Base-by-base conservation (phyloP, 2,797 vertebrate genomes). In the Hyperoplus immaculatus region DNA sequence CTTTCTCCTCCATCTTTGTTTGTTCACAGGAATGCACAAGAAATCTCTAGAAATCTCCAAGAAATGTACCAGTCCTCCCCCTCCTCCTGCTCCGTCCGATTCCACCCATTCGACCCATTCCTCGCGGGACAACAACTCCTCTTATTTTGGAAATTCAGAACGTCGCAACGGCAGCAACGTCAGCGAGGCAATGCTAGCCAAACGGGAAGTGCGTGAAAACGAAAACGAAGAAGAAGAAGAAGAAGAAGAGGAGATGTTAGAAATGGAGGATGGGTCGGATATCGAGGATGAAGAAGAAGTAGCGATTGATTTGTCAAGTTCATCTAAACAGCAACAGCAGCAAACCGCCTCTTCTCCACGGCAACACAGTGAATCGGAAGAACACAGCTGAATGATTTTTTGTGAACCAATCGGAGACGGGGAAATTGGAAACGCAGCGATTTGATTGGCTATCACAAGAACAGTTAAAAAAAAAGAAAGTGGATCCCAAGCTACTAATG, bases 261-360 rank as follows among this genome's bases (percentile, higher is more conserved):
- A 81, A 70, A 87, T 77, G 65, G 87, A 81, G 64, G 84, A 86
- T 6, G 86, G 87, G 0, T 29, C 29, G 3, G 29, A 29, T 29
- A 29, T 29, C 2, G 83, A 84, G 8, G 8, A 69, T 5, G 95
- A 95, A 51, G 92, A 92, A 85, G 90, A 85, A 0, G 96, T 86
- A 80, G 97, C 96, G 18, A 98, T 99, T 0, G 97, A 99, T 82
- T 95, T 98, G 72, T 99, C 97, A 82, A 97, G 96, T 89, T 96
- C 97, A 39, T 95, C 97, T 57, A 96, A 95, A 83, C 85, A 86
- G 42, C 82, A 87, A 4, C 83, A 96, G 93, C 84, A 91, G 41
- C 75, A 38, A 10, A 39, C 88, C 7, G 78, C 81, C 69, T 71
- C 88, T 50, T 78, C 92, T 10, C 92, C 76, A 0, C 93, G 78